Evolutionary conservation across 1,140 invertebrate genomes (phyloP), one percentile per base, ranked within the genome.

Genomic region (Heterodera schachtii): DNA sequence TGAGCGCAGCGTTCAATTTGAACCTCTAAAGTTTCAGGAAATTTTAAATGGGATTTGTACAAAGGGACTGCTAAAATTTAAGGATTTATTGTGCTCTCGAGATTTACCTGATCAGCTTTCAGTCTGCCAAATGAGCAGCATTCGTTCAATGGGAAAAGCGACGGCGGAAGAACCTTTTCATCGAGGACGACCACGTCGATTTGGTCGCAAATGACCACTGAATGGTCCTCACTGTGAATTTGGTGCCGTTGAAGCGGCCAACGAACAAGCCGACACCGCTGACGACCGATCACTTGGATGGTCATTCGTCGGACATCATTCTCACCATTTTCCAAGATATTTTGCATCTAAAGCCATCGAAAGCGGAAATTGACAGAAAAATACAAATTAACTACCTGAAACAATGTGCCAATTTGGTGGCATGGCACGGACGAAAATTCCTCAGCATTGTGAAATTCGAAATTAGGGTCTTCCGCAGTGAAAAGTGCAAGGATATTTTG

Each of bases 201-300:
- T 57, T 2, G 31, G 13, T 80, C 69, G 47, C 46, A 80, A 5
- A 80, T 80, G 44, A 75, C 41, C 0, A 80, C 75, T 7, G 78
- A 52, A 49, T 31, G 19, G 60, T 80, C 79, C 7, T 73, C 79
- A 47, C 60, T 41, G 31, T 78, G 71, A 66, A 80, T 80, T 43
- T 80, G 44, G 44, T 73, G 70, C 6, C 57, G 75, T 64, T 31
- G 52, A 16, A 80, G 47, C 16, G 66, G 79, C 4, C n/a, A 75
- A 16, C 9, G 57, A n/a, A 60, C 3, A 31, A 80, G 71, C 9
- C 21, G 47, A 66, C 79, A 80, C 13, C 75, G 46, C 31, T 80
- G 79, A 41, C 79, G 31, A 6, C 79, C 79, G 60, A 80, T 66
- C 60, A 78, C 44, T 80, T 80, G 79, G 5, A 80, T 80, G n/a